These are phyloP conservation scores for Scyliorhinus canicula DNA, from an alignment of 2,797 vertebrate genomes.

Conservation along the genomic window DNA sequence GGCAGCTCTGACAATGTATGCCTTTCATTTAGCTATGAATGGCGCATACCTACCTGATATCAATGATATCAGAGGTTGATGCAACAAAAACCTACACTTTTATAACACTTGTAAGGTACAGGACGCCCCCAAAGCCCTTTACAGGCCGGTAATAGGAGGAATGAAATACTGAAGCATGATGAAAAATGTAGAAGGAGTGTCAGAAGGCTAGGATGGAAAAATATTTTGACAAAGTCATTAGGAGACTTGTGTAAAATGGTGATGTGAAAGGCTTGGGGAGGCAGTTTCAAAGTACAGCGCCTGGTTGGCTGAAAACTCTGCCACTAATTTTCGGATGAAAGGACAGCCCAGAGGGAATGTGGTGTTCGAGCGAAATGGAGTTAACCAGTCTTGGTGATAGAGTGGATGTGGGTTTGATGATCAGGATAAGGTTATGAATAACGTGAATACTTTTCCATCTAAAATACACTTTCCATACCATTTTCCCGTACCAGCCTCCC, in stretches of 20 bases:
- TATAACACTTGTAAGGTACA: background rate
- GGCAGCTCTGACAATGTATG: background rate
- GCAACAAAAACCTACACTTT: background rate
- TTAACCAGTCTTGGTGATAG: too few relatives aligned
- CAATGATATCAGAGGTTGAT: background rate
- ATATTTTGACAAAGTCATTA: background rate
- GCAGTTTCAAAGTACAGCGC: background rate
- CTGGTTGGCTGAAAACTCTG: too few relatives aligned
- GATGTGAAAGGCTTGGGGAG: background rate
- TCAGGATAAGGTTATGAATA: background rate
- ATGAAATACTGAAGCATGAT: background rate
- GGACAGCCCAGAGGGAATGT: too few relatives aligned
- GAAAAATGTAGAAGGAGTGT: background rate
- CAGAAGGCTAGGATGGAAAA: background rate
- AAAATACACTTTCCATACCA: too few relatives aligned
- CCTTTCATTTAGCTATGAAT: background rate
- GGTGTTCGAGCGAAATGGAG: too few relatives aligned
- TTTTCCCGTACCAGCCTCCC: too few relatives aligned
- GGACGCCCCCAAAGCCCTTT: background rate
- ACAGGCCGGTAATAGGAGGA: background rate
- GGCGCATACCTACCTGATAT: too few relatives aligned
- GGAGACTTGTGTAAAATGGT: background rate
- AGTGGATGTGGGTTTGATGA: background rate
- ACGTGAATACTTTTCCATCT: too few relatives aligned
- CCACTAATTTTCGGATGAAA: too few relatives aligned